Percentiles rank a stretch among this genome's conserved stretches.
Evolutionary conservation across 2,888 invertebrate species (phyloP).

Genomic region (Sinhomidia bicolor): DNA sequence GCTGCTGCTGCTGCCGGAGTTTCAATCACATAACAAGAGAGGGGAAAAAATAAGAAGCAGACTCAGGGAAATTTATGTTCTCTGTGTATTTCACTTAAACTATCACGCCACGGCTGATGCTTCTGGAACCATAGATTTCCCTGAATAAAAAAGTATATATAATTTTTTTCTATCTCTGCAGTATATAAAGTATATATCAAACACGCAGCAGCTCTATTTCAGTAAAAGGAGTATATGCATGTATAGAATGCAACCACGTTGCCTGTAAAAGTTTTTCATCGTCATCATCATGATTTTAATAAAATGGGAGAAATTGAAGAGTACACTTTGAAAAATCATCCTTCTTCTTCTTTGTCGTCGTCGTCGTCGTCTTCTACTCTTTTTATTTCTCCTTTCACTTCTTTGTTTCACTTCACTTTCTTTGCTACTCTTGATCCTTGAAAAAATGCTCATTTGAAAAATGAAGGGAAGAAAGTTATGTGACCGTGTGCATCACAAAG

Average conservation of each 20-base stretch:
- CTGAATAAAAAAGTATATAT: background rate
- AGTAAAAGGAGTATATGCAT: background rate
- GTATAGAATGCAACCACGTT: constrained; percentile 20
- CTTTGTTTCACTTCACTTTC: background rate
- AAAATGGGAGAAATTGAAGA: constrained; percentile 47
- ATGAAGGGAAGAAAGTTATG: constrained; percentile 29
- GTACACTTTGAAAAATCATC: constrained; percentile 22
- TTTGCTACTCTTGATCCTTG: too few species aligned
- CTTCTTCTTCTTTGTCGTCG: constrained; percentile 39
- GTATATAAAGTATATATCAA: background rate
- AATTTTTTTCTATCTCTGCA: background rate
- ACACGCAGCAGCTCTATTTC: background rate
- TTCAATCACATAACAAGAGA: constrained; percentile 29
- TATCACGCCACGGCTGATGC: background rate
- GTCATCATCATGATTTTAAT: background rate
- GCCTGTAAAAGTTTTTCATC: constrained; percentile 17
- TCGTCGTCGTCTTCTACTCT: constrained; percentile 7
- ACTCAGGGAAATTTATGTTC: constrained; percentile 58
- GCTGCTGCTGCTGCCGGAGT: too few species aligned
- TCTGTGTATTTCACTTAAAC: background rate
- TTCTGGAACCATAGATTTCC: background rate
- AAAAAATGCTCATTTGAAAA: constrained; percentile 47
- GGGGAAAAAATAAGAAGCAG: background rate
- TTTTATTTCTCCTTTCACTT: background rate
- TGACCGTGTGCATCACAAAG: background rate